Evolutionary conservation across 2,113 vertebrate genomes (phyloP).

Genomic region (Pseudopodoces humilis): DNA sequence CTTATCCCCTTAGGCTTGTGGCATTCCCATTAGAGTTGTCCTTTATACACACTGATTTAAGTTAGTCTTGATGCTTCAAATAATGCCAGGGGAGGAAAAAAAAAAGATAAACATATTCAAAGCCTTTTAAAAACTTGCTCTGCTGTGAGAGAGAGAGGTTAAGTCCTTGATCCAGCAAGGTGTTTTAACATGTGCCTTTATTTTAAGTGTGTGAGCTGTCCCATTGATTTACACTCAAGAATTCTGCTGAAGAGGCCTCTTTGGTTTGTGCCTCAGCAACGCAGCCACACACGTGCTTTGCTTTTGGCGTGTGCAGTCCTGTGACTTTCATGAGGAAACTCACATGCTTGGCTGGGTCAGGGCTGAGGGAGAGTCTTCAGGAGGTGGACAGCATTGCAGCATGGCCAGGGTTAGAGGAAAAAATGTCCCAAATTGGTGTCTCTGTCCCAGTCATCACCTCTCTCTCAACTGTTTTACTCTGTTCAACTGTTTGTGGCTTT

Average conservation of each 20-base stretch:
- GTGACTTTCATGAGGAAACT: conserved; percentile 25
- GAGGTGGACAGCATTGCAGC: rapidly evolving
- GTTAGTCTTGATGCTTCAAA: not conserved
- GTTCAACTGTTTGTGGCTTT: not conserved
- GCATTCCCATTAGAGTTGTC: not conserved
- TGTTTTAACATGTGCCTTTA: not conserved
- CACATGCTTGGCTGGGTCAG: not conserved
- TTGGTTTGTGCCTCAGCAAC: not conserved
- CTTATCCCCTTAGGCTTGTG: not conserved
- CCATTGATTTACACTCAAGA: not conserved
- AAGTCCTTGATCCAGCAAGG: not conserved
- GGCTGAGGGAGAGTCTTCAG: not conserved
- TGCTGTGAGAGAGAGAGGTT: not conserved
- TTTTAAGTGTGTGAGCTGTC: not conserved
- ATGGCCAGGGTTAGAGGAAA: not conserved
- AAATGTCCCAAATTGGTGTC: not conserved
- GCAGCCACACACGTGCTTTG: not conserved
- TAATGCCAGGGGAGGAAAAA: not conserved
- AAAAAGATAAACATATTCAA: not conserved
- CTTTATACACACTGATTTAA: not conserved
- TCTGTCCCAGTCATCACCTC: not conserved
- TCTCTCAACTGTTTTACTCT: not conserved
- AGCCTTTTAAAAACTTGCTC: not conserved
- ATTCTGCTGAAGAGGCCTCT: not conserved
- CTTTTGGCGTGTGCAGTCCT: not conserved